These are phyloP conservation scores for Pseudorectes ferrugineus DNA, from an alignment of 2,113 vertebrate species.

Conservation along the genomic window DNA sequence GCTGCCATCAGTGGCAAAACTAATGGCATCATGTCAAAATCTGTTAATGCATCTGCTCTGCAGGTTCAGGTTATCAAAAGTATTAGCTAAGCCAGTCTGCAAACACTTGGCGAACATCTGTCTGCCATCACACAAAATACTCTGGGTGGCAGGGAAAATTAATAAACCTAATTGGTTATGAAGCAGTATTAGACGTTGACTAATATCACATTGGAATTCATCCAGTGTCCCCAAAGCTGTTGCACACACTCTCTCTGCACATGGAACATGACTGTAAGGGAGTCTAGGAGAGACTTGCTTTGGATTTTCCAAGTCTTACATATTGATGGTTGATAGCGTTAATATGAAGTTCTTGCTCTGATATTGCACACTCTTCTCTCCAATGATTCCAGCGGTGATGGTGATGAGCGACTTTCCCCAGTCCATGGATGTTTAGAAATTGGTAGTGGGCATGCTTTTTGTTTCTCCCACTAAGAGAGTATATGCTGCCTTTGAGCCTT, in stretches of 20 bases:
- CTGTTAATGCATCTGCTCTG: conserved; percentile 22
- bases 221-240: background rate
- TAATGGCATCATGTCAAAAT: conserved; percentile 44
- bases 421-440: background rate
- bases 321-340: background rate
- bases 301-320: background rate
- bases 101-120: conserved; percentile 65
- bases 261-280: background rate
- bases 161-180: conserved; percentile 60
- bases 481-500: background rate
- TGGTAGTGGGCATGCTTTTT: background rate
- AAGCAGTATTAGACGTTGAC: conserved; percentile 31
- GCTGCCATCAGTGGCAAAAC: background rate
- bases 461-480: background rate
- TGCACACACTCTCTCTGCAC: background rate
- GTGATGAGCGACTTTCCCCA: background rate
- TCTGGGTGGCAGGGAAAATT: conserved; percentile 28
- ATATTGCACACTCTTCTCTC: background rate
- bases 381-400: background rate
- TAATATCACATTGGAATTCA: conserved; percentile 14
- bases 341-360: background rate
- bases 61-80: conserved; percentile 21
- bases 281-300: background rate
- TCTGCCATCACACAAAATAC: conserved; percentile 30
- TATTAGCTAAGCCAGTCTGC: background rate